Conservation (phyloP, 2,888 invertebrate species). For the Pollenia angustigena region DNA sequence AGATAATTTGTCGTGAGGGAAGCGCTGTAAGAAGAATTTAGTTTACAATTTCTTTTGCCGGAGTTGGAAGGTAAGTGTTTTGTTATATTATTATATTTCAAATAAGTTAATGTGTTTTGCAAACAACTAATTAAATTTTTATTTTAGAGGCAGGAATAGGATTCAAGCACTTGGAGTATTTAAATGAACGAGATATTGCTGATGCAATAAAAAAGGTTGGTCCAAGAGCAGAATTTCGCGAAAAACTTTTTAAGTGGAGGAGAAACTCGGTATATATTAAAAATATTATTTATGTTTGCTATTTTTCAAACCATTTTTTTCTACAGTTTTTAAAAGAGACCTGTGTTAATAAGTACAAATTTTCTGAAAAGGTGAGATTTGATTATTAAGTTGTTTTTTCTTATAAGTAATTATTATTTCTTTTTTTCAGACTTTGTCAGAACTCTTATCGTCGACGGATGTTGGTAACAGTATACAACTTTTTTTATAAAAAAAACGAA, state of each 20-base stretch:
- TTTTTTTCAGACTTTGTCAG: slow-evolving; percentile 20
- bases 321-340: slow-evolving; percentile 12
- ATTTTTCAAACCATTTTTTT: neutral
- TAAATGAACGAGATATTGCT: slow-evolving; percentile 22
- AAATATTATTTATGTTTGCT: neutral
- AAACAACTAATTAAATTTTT: neutral
- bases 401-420: neutral
- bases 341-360: neutral
- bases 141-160: slow-evolving; percentile 25
- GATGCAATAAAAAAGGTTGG: slow-evolving; percentile 39
- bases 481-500: slow-evolving; percentile 13
- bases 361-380: slow-evolving; percentile 34
- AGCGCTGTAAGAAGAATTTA: too few species aligned
- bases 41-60: neutral
- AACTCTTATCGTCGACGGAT: slow-evolving; percentile 26
- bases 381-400: neutral
- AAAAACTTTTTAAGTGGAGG: slow-evolving; percentile 35
- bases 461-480: slow-evolving; percentile 4
- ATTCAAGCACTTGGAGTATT: neutral
- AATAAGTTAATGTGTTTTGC: neutral
- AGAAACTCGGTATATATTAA: slow-evolving; percentile 21
- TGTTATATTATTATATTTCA: neutral
- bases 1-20: too few species aligned
- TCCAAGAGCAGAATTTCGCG: slow-evolving; percentile 13
- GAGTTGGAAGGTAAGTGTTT: slow-evolving; percentile 26